These are phyloP conservation scores for Callocephalon fimbriatum DNA, from an alignment of 2,113 vertebrate genomes.

Conservation along the genomic window DNA sequence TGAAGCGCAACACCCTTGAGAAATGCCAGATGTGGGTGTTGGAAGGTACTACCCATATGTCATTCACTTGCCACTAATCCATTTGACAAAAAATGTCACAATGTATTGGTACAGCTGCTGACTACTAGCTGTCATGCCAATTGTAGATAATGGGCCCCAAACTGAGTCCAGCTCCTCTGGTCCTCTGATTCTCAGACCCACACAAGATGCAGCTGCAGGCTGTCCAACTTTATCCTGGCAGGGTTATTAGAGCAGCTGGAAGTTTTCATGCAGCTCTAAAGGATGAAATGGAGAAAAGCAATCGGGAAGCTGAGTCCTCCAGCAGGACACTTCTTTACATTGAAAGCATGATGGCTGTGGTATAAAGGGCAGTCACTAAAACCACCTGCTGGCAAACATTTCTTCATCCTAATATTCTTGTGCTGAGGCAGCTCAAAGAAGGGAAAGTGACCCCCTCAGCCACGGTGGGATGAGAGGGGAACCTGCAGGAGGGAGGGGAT, in stretches of 20 bases:
- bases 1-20: constrained; percentile 12
- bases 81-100: neutral
- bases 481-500: neutral
- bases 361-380: neutral
- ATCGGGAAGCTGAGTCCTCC: neutral
- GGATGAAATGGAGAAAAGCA: neutral
- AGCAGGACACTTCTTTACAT: neutral
- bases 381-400: neutral
- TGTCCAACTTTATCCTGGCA: neutral
- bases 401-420: neutral
- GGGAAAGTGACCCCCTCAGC: neutral
- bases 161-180: neutral
- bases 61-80: neutral
- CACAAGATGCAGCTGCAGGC: neutral
- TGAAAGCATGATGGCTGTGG: neutral
- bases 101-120: neutral
- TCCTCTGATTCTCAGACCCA: neutral
- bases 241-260: neutral
- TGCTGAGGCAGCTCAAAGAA: neutral
- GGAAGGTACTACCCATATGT: neutral
- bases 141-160: neutral
- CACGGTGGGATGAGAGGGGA: neutral
- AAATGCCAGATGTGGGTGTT: constrained; percentile 38
- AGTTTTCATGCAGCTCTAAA: neutral
- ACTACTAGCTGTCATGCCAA: neutral